A percentile compares a stretch with the other conserved stretches of the same genome.
Conservation (phyloP, 2,888 invertebrate genomes). For the Calliphora vomitoria region DNA sequence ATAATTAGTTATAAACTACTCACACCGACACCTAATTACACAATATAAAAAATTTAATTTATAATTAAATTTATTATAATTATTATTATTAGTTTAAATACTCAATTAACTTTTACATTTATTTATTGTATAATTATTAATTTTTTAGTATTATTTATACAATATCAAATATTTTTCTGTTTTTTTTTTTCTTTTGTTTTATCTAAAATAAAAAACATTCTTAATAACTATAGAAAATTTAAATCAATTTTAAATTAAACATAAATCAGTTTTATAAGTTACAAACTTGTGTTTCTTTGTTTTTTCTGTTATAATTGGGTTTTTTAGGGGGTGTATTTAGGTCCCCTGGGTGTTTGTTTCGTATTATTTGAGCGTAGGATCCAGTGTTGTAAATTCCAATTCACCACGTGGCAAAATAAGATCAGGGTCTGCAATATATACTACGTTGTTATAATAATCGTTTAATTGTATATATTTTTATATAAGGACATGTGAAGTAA, state of each 20-base stretch:
- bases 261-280: constrained; percentile 28
- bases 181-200: not conserved
- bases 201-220: constrained; percentile 15
- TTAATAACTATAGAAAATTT: constrained; percentile 9
- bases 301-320: constrained; percentile 10
- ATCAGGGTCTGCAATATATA: constrained; percentile 85
- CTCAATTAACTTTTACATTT: constrained; percentile 44
- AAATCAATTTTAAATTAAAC: constrained; percentile 39
- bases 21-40: constrained; percentile 39
- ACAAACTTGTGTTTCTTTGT: constrained; percentile 35
- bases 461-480: constrained; percentile 36
- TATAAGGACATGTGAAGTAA: not conserved
- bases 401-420: constrained; percentile 85
- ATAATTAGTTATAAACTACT: constrained; percentile 19
- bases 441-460: constrained; percentile 81
- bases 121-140: constrained; percentile 16
- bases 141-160: constrained; percentile 14
- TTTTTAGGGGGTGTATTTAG: constrained; percentile 22
- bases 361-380: constrained; percentile 82
- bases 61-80: constrained; percentile 43
- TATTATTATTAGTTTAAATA: constrained; percentile 39
- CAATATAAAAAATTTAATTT: constrained; percentile 48
- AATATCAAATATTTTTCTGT: constrained; percentile 17
- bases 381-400: constrained; percentile 85
- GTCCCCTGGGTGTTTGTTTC: constrained; percentile 27